A percentile compares a stretch with the other conserved stretches of the same genome.
Evolutionary conservation across 2,113 vertebrate species (phyloP).

Genomic region (Pampusana beccarii): DNA sequence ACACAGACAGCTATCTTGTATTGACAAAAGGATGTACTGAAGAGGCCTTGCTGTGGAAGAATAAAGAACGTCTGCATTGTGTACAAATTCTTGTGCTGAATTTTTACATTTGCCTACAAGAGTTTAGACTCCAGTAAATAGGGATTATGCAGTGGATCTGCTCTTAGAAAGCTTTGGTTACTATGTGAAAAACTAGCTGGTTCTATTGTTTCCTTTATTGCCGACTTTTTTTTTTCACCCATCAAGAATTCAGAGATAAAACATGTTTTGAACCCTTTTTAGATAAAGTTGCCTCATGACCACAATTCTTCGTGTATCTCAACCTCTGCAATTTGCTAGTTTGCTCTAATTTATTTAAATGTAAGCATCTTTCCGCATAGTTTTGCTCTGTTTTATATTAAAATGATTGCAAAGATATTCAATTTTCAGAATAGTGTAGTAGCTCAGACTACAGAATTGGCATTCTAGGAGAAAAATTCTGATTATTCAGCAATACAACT

Average conservation of each 20-base stretch:
- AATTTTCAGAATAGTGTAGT: conserved; percentile 6
- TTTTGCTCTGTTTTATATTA: neutral
- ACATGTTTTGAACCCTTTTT: neutral
- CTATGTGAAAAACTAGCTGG: conserved; percentile 4
- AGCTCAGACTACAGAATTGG: neutral
- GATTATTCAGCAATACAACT: neutral
- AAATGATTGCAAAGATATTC: conserved; percentile 47
- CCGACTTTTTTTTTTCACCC: conserved; percentile 27
- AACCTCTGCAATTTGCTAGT: neutral
- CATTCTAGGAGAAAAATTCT: neutral
- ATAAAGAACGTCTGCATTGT: conserved; percentile 27
- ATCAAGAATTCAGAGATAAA: neutral
- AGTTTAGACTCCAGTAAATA: conserved; percentile 49
- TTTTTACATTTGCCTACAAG: conserved; percentile 58
- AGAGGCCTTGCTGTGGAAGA: conserved; percentile 13
- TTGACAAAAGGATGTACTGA: neutral
- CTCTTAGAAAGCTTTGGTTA: conserved; percentile 44
- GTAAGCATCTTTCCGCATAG: neutral
- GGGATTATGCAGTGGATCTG: conserved; percentile 7
- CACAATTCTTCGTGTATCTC: neutral
- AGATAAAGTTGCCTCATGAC: neutral
- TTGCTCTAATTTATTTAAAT: conserved; percentile 43
- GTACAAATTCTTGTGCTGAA: conserved; percentile 47
- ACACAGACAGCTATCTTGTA: neutral
- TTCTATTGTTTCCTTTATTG: conserved; percentile 11